Conservation (phyloP, 53 echinoderm and acorn worm species). For the Zoroaster sp. region DNA sequence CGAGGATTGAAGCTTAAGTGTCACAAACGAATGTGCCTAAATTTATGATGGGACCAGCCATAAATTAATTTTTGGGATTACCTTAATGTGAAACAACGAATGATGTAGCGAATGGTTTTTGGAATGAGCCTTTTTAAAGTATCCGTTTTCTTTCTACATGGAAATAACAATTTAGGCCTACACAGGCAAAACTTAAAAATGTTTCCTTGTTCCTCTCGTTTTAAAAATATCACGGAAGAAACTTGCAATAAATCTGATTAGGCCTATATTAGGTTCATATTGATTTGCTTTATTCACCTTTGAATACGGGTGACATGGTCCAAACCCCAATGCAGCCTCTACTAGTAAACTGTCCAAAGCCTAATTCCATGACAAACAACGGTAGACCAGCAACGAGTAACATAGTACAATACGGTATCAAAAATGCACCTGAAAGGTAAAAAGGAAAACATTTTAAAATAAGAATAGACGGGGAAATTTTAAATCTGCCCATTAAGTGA, state of each 20-base stretch:
- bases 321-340: constrained; percentile 58
- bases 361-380: constrained; percentile 67
- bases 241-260: too few relatives aligned
- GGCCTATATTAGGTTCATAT: too few relatives aligned
- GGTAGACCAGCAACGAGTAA: constrained; percentile 60
- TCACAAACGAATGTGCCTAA: too few relatives aligned
- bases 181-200: not conserved
- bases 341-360: constrained; percentile 76
- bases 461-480: not conserved
- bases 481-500: too few relatives aligned
- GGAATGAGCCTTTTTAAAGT: too few relatives aligned
- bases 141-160: not conserved
- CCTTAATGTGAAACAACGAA: too few relatives aligned
- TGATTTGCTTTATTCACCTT: constrained; percentile 64
- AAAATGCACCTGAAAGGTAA: constrained; percentile 16
- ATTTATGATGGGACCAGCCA: too few relatives aligned
- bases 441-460: not conserved
- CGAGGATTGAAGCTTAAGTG: too few relatives aligned
- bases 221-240: too few relatives aligned
- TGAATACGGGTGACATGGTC: constrained; percentile 71
- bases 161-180: not conserved
- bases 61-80: too few relatives aligned
- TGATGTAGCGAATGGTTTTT: too few relatives aligned
- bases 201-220: not conserved
- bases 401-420: constrained; percentile 31